Conservation (phyloP, 2,888 invertebrate species). For the Pristionchus arcanus region DNA sequence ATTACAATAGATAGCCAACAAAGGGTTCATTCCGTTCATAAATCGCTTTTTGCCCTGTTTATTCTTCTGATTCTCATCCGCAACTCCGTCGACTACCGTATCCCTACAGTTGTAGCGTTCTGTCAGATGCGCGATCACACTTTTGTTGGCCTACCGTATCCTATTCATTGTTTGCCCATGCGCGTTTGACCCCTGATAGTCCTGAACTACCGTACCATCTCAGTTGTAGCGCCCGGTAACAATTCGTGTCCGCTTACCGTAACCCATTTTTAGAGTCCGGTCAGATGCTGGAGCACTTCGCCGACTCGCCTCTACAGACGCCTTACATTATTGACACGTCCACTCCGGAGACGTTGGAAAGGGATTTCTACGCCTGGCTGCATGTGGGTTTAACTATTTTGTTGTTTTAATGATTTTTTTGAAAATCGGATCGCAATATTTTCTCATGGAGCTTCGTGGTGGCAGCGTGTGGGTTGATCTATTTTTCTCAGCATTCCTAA, state of each 20-base stretch:
- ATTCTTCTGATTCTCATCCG: no score
- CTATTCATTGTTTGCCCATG: no score
- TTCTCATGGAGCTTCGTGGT: no score
- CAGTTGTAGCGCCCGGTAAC: background rate
- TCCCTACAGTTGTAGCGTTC: background rate
- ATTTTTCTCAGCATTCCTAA: background rate
- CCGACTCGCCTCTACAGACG: background rate
- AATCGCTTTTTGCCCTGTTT: no score
- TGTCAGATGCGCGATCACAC: no score
- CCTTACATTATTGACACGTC: conserved; percentile 72
- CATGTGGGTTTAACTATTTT: conserved; percentile 70
- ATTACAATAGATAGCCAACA: no score
- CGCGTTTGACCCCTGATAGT: no score
- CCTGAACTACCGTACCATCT: background rate
- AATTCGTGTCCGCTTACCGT: background rate
- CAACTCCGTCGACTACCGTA: background rate
- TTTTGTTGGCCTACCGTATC: no score
- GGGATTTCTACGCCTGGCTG: conserved; percentile 77
- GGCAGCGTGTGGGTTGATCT: no score
- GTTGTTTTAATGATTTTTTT: no score
- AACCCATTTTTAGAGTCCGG: background rate
- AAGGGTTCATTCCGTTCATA: no score
- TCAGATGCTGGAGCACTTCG: conserved; percentile 43
- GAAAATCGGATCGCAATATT: no score
- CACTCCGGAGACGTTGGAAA: conserved; percentile 74